Evolutionary conservation across 2,797 vertebrate species (phyloP).

Genomic region (Ficedula albicollis): DNA sequence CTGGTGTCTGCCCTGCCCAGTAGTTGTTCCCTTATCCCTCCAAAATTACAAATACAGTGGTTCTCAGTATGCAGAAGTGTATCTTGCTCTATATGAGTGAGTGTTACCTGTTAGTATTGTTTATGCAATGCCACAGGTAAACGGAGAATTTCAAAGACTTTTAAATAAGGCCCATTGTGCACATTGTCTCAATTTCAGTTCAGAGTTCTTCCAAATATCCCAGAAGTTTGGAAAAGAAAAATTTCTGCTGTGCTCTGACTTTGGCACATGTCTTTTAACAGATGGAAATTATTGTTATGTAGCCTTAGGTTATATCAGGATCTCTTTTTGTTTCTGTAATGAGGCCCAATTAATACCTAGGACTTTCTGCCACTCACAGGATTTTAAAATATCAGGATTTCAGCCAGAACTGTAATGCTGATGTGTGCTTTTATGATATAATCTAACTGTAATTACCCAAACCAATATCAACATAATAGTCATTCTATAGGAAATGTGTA

Average conservation of each 20-base stretch:
- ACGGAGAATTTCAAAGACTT: background rate
- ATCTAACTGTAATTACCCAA: conserved; percentile 35
- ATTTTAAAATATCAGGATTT: conserved; percentile 36
- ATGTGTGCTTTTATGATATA: conserved; percentile 26
- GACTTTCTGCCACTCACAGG: background rate
- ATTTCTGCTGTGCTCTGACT: background rate
- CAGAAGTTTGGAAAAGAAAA: background rate
- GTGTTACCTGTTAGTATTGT: background rate
- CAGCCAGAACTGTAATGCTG: conserved; percentile 23
- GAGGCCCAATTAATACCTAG: conserved; percentile 46
- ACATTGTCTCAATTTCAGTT: background rate
- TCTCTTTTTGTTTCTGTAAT: conserved; percentile 37
- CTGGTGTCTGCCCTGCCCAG: background rate
- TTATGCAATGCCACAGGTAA: background rate
- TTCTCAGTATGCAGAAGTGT: background rate
- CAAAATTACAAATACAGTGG: background rate
- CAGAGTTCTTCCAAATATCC: background rate
- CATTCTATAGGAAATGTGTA: background rate
- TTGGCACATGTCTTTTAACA: conserved; percentile 39
- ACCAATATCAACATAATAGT: background rate
- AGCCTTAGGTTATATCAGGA: conserved; percentile 32
- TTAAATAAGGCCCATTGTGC: background rate
- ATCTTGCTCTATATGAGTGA: background rate
- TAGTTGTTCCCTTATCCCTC: background rate
- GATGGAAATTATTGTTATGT: conserved; percentile 50